Evolutionary conservation across 2,797 vertebrate species (phyloP), one percentile per base, ranked within the genome.

Genomic region (Rhinoraja longicauda): DNA sequence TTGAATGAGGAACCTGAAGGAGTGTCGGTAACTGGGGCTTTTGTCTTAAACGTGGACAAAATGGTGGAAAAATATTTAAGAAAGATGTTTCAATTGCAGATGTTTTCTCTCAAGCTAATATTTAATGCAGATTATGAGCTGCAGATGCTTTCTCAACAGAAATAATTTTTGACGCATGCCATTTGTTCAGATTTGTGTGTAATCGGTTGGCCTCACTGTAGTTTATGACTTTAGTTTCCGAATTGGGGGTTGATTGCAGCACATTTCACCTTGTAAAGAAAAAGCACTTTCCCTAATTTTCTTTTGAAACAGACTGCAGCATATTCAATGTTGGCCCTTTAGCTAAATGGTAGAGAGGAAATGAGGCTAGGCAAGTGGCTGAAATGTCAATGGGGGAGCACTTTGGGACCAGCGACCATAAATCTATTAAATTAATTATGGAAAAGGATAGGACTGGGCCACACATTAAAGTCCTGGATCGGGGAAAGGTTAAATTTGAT

Each of bases 211-310:
- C 8, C 19, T 64, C 79, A 29, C 26, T 86, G 15, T 62, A 32
- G 57, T 73, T 72, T 72, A 29, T 91, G 67, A 45, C 39, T 53
- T 73, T 72, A 24, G 36, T 73, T 32, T 29, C 90, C 72, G 72
- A 91, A 91, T 72, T 17, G 3, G 45, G 53, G 64, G 67, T 90
- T 29, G 39, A 21, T 91, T 86, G n/a, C n/a, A 90, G 67, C 39
- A 64, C 39, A 39, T 36, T 45, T 32, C 64, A 67, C 64, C 88
- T 10, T 90, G 32, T 67, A 90, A 90, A 45, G 64, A 32, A 90
- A 90, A 90, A 29, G 39, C 21, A 91, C 62, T 91, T 91, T 73
- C 67, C 36, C 90, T 73, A 90, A 45, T 72, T 91, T 91, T 91
- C 1, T 29, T 45, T 72, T 45, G 70, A 15, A 72, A 21, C n/a